Conservation (phyloP, 2,888 invertebrate species). For the Tetragonisca angustula region DNA sequence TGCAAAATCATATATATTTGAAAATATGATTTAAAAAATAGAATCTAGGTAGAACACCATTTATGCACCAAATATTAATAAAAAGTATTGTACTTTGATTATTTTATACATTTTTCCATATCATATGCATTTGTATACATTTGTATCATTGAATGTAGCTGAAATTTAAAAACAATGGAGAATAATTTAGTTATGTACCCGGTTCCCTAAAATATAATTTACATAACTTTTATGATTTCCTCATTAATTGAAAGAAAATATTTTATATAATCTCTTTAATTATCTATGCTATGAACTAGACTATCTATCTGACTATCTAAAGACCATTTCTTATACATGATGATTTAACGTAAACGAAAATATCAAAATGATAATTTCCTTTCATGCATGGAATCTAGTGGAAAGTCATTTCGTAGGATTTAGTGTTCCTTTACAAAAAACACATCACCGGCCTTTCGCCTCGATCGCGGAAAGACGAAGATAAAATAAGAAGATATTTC, state of each 20-base stretch:
- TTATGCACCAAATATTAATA: too few relatives aligned
- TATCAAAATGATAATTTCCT: background rate
- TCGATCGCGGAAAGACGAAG: slow-evolving; percentile 10
- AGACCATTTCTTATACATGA: background rate
- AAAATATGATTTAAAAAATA: too few relatives aligned
- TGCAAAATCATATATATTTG: too few relatives aligned
- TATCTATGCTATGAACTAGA: background rate
- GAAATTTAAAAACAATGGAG: too few relatives aligned
- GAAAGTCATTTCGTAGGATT: slow-evolving; percentile 22
- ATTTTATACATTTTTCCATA: too few relatives aligned
- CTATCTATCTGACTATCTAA: too few relatives aligned
- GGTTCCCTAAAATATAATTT: too few relatives aligned
- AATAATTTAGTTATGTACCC: too few relatives aligned
- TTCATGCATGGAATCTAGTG: slow-evolving; percentile 8
- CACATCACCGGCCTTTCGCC: slow-evolving; percentile 16
- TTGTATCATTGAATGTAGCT: too few relatives aligned
- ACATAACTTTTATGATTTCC: background rate
- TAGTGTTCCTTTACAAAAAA: slow-evolving; percentile 14
- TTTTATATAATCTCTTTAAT: background rate
- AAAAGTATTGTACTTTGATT: too few relatives aligned
- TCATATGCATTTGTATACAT: too few relatives aligned
- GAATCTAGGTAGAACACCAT: too few relatives aligned
- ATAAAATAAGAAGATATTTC: slow-evolving; percentile 25
- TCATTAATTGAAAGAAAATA: background rate
- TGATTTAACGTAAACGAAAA: background rate